phyloP scores from a whole-genome alignment of 2,797 vertebrate genomes.

The Protosalanx chinensis region DNA sequence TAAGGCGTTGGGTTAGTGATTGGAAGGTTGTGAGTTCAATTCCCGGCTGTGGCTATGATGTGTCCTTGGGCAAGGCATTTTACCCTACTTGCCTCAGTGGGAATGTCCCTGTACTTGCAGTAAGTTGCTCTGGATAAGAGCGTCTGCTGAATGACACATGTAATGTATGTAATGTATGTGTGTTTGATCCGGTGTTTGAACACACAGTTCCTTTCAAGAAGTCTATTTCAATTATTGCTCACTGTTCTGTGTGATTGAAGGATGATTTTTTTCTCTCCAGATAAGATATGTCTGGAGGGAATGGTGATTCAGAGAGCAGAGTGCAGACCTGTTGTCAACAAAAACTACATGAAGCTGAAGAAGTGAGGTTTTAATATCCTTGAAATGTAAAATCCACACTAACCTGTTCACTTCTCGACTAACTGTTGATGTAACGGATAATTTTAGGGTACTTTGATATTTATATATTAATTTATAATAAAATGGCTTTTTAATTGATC shows the following conservation, averaged over 20 bases:
- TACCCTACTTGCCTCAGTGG: too few species aligned
- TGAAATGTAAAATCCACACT: background rate
- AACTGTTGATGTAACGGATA: background rate
- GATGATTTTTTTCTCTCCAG: constrained; percentile 57
- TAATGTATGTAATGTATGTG: too few species aligned
- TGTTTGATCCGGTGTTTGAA: too few species aligned
- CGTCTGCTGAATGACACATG: too few species aligned
- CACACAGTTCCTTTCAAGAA: background rate
- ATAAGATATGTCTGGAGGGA: constrained; percentile 85
- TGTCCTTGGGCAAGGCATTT: too few species aligned
- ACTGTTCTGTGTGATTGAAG: background rate
- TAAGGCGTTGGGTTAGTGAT: too few species aligned
- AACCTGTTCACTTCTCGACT: background rate
- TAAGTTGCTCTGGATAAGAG: too few species aligned
- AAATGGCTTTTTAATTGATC: background rate
- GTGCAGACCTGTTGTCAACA: constrained; percentile 84
- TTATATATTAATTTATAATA: background rate
- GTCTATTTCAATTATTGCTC: background rate
- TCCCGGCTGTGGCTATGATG: too few species aligned
- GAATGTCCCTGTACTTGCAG: too few species aligned
- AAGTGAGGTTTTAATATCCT: constrained; percentile 64
- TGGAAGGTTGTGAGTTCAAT: too few species aligned
- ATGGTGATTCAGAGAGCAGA: constrained; percentile 90
- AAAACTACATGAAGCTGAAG: constrained; percentile 91
- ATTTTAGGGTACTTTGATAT: background rate